A percentile compares a stretch with the other conserved stretches of the same genome.
These are phyloP conservation scores for Pocillopora grandis DNA, from an alignment of 92 coral and sea anemone species.

Conservation along the genomic window DNA sequence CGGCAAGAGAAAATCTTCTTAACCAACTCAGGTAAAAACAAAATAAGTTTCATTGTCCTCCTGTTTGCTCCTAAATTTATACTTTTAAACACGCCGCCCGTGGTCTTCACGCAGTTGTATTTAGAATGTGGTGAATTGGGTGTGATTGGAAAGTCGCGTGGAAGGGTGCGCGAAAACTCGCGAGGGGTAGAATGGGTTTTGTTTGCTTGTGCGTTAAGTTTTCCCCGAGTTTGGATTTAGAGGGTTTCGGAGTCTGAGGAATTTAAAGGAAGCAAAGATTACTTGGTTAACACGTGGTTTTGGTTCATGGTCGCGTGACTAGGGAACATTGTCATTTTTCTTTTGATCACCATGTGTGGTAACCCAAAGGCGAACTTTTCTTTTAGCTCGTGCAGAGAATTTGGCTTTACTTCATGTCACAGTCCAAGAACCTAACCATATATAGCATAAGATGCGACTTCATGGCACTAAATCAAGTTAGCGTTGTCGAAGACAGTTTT, in stretches of 20 bases:
- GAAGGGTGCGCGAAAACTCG: too few species aligned
- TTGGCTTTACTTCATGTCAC: not conserved
- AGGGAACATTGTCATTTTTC: not conserved
- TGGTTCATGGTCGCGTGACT: constrained; percentile 24
- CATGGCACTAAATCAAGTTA: too few species aligned
- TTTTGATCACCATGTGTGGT: constrained; percentile 32
- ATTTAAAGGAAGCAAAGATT: too few species aligned
- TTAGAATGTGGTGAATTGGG: not conserved
- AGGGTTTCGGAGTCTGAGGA: too few species aligned
- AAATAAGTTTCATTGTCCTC: not conserved
- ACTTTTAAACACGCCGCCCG: not conserved
- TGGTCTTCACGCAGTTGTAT: not conserved
- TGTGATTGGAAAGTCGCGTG: too few species aligned
- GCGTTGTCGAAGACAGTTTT: constrained; percentile 2
- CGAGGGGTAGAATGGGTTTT: too few species aligned
- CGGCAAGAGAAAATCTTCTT: constrained; percentile 9
- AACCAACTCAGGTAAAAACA: constrained; percentile 20
- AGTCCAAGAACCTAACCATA: not conserved
- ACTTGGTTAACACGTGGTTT: constrained; percentile 28
- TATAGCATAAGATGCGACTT: not conserved
- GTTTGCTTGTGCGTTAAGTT: too few species aligned
- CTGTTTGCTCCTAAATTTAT: not conserved
- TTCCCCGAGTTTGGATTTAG: too few species aligned
- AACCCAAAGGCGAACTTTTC: not conserved
- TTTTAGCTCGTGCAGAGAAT: not conserved